Evolutionary conservation across 2,888 invertebrate genomes (phyloP), one percentile per base, ranked within the genome.

Genomic region (Sesia bembeciformis): DNA sequence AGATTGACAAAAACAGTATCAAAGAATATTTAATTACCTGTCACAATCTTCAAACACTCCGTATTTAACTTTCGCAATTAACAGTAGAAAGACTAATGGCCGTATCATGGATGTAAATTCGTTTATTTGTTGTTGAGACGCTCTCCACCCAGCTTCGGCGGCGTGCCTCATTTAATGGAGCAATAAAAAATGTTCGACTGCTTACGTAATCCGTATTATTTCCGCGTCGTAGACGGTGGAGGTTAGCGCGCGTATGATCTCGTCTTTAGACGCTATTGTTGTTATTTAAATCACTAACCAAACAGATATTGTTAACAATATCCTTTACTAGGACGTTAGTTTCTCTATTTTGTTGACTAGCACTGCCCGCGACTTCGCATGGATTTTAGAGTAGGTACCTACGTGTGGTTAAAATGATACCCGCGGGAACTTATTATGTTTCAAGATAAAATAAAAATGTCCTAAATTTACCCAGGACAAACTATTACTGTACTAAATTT

Each of bases 141-240:
- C 77, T 81, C 76, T 82, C 82, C 84, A 86, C 85, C 85, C 85
- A 77, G 66, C 70, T 74, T 68, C 71, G 76, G 72, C 79, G 72
- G 78, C 76, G 86, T 84, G 87, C 88, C 86, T 87, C 86, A 83
- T 87, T 85, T 86, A 84, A 86, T 86, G 76, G 83, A 79, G 84
- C 81, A 84, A 86, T 88, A 88, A 88, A 88, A 88, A 88, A 86
- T 81, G 83, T 84, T 87, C 86, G 87, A 84, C 84, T 69, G 80
- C 84, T 88, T 88, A 87, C 88, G 88, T 86, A 87, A 87, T 81
- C 78, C 77, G 75, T 83, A 81, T 84, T 85, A 86, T 89, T 87
- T 88, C 88, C 88, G 85, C 81, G 80, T 84, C 80, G 74, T 74
- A 75, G 78, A 72, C 74, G 67, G 61, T 69, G 71, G 80, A 84